Base-by-base conservation (phyloP, 2,797 vertebrate species). In the Heterohyrax brucei region DNA sequence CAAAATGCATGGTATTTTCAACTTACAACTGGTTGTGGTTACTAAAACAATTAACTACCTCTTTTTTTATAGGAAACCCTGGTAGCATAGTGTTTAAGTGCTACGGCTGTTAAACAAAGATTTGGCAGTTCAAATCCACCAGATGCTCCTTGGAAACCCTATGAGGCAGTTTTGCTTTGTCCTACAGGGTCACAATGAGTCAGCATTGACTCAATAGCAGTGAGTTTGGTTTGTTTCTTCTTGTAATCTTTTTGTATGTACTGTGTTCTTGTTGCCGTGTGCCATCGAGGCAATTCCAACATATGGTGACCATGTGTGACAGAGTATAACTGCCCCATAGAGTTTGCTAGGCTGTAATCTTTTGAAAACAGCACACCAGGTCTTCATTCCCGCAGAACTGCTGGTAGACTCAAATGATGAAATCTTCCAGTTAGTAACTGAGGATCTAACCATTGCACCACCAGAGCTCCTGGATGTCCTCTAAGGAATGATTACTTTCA, bases 1-100 rank as follows among this genome's bases (percentile, higher is more conserved):
- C 80, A 83, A 89, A 75, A 84, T 68, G 18, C 14, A 33, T 10
- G 26, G 76, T 89, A 66, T 84, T 96, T 95, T 91, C 53, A 87
- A 92, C 28, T 46, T 62, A 90, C 26, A 30, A 61, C 48, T 82
- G 33, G 73, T 30, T 78, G 10, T 78, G 12, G 44, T 68, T 26
- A 84, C 19, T 64, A 19, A 72, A 68, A 81, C 73, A 84, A 92
- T 80, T 89, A 86, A 81, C 53, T 79, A 22, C 9, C 68, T 94
- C 1, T 73, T 93, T 94, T 73, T 22, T 22, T 85, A 39, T 78
- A 44, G 50, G 39, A 39, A 39, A 39, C 39, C 39, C 39, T 39
- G 39, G 39, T 39, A 39, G 39, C 39, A 39, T 39, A 39, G 39
- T 39, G 39, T 39, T 39, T 39, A 39, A 2, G 3, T 39, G 39